These are phyloP conservation scores for Oscheius sp. DNA, from an alignment of 2,888 invertebrate genomes.

Conservation along the genomic window DNA sequence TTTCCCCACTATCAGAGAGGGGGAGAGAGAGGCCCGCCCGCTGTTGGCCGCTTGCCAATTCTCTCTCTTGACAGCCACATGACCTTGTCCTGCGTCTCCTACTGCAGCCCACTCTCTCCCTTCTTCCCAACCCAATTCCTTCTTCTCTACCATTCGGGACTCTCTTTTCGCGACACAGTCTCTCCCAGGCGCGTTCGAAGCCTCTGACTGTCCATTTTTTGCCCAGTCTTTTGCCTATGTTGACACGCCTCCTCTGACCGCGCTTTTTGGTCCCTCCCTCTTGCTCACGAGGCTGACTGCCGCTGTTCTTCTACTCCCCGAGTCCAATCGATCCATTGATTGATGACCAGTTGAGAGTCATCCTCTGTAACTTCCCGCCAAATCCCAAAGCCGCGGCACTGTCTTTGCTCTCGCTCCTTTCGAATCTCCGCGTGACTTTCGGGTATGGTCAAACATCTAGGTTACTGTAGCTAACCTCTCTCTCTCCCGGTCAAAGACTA, in stretches of 20 bases:
- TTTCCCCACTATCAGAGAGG: slow-evolving; percentile 23
- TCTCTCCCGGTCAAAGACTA: not conserved
- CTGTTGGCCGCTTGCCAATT: slow-evolving; percentile 30
- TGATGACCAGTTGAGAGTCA: slow-evolving; percentile 3
- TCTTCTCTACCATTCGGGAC: slow-evolving; percentile 6
- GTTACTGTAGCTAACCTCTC: slow-evolving; percentile 22
- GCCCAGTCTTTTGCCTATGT: slow-evolving; percentile 26
- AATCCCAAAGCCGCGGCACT: not conserved
- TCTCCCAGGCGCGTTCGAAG: slow-evolving; percentile 17
- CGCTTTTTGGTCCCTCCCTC: slow-evolving; percentile 33
- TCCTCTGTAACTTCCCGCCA: not conserved
- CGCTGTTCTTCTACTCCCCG: slow-evolving; percentile 27
- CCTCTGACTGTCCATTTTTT: slow-evolving; percentile 31
- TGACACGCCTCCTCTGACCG: slow-evolving; percentile 37
- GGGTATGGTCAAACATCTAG: not conserved
- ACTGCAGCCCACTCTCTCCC: slow-evolving; percentile 7
- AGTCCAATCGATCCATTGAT: slow-evolving; percentile 32
- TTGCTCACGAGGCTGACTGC: slow-evolving; percentile 30
- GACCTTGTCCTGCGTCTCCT: slow-evolving; percentile 27
- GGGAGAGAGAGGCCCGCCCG: not conserved
- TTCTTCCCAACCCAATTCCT: slow-evolving; percentile 1
- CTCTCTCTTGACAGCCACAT: slow-evolving; percentile 20
- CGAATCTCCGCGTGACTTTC: too few relatives aligned
- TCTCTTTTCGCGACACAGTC: slow-evolving; percentile 2
- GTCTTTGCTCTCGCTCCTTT: not conserved